A percentile compares a stretch with the other conserved stretches of the same genome.
Evolutionary conservation across 2,888 invertebrate species (phyloP).

Genomic region (Tetragnatha montana): DNA sequence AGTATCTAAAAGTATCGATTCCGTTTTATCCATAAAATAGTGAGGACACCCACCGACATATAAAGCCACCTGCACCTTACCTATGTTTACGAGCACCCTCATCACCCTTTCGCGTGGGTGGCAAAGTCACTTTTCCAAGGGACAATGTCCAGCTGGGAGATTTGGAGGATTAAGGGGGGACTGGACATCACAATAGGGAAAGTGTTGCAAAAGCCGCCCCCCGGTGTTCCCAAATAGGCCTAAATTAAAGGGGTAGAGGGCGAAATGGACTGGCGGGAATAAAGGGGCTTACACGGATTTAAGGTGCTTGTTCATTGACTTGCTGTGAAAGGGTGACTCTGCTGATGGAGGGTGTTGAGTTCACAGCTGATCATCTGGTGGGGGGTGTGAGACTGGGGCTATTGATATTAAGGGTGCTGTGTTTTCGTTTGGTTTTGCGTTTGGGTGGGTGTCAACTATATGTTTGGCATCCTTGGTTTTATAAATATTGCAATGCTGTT

Average conservation of each 20-base stretch:
- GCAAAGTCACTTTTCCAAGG: background rate
- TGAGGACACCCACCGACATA: background rate
- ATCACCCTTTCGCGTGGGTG: background rate
- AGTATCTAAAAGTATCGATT: no score
- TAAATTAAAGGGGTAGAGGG: slow-evolving; percentile 51
- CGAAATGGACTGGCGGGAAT: slow-evolving; percentile 1
- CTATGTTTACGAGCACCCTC: background rate
- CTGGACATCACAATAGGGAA: slow-evolving; percentile 4
- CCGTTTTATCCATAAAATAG: background rate
- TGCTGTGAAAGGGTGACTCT: background rate
- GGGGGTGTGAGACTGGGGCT: no score
- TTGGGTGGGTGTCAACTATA: no score
- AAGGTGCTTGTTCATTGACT: slow-evolving; percentile 7
- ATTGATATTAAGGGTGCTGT: no score
- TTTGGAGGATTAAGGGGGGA: slow-evolving; percentile 28
- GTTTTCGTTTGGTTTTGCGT: no score
- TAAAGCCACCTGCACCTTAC: background rate
- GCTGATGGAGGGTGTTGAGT: background rate
- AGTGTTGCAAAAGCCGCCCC: background rate
- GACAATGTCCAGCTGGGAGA: slow-evolving; percentile 41
- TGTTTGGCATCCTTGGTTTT: no score
- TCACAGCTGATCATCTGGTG: no score
- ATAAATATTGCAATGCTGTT: no score
- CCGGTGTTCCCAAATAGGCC: slow-evolving; percentile 22
- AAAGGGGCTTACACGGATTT: slow-evolving; percentile 14